phyloP scores from a whole-genome alignment of 2,888 invertebrate genomes.

The Drymonia ruficornis region DNA sequence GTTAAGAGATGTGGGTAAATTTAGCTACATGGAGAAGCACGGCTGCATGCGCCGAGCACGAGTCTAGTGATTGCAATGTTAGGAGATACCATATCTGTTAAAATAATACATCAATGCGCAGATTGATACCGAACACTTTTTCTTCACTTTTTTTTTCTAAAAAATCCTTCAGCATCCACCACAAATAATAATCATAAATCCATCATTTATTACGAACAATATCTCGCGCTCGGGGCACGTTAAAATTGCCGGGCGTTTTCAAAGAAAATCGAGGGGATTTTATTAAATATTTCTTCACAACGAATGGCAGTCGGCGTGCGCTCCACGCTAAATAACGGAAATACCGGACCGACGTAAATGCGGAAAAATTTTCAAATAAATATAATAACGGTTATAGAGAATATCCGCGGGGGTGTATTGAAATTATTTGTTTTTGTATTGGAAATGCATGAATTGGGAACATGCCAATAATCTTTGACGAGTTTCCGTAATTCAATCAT shows the following conservation, averaged over 20 bases:
- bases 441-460: not conserved
- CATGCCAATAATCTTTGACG: not conserved
- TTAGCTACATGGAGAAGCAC: too few species aligned
- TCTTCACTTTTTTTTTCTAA: not conserved
- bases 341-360: slow-evolving; percentile 49
- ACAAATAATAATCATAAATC: slow-evolving; percentile 32
- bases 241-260: slow-evolving; percentile 47
- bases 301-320: slow-evolving; percentile 41
- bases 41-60: too few species aligned
- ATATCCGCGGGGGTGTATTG: slow-evolving; percentile 34
- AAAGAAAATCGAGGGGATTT: slow-evolving; percentile 51
- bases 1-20: too few species aligned
- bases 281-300: slow-evolving; percentile 54
- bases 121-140: not conserved
- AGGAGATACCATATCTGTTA: too few species aligned
- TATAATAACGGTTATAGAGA: slow-evolving; percentile 49
- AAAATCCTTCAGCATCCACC: slow-evolving; percentile 5
- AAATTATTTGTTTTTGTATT: slow-evolving; percentile 36
- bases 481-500: too few species aligned
- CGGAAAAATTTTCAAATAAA: slow-evolving; percentile 50
- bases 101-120: not conserved
- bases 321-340: slow-evolving; percentile 49
- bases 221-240: slow-evolving; percentile 37
- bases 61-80: too few species aligned
- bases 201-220: slow-evolving; percentile 37